Percentiles rank a stretch among this genome's conserved stretches.
Conservation (phyloP, 2,888 invertebrate species). For the Dryocosmus kuriphilus region DNA sequence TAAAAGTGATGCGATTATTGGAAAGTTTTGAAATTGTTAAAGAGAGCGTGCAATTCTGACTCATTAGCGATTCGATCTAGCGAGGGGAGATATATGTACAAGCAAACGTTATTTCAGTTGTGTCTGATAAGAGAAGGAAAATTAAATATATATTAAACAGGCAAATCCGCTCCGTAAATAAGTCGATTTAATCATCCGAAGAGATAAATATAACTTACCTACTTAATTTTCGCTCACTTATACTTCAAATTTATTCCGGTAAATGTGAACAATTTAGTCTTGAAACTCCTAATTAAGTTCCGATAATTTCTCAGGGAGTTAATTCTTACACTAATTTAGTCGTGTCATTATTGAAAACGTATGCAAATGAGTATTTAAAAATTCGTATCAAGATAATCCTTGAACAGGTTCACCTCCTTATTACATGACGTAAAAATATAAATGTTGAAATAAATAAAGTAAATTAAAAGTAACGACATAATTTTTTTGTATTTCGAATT, state of each 20-base stretch:
- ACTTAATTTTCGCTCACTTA: neutral
- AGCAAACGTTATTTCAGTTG: slow-evolving; percentile 33
- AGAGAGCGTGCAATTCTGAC: slow-evolving; percentile 6
- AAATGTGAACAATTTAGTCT: neutral
- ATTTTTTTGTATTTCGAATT: too few species aligned
- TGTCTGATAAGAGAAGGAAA: slow-evolving; percentile 12
- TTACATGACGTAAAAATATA: too few species aligned
- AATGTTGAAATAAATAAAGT: too few species aligned
- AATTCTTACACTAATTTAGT: neutral
- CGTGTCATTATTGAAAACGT: neutral
- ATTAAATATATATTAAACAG: slow-evolving; percentile 30
- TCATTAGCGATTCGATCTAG: slow-evolving; percentile 14
- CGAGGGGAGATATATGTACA: slow-evolving; percentile 14
- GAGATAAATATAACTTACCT: neutral
- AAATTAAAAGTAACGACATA: too few species aligned
- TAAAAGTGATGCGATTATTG: neutral
- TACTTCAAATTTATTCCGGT: neutral
- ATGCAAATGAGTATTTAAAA: neutral
- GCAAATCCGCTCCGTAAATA: neutral
- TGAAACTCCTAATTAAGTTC: neutral
- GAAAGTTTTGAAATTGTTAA: neutral
- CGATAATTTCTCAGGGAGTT: neutral
- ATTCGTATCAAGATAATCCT: neutral
- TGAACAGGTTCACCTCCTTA: too few species aligned
- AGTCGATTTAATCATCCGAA: neutral